Percentiles rank a stretch among this genome's conserved stretches.
phyloP scores from a whole-genome alignment of 2,797 vertebrate species.

The Channa striata region DNA sequence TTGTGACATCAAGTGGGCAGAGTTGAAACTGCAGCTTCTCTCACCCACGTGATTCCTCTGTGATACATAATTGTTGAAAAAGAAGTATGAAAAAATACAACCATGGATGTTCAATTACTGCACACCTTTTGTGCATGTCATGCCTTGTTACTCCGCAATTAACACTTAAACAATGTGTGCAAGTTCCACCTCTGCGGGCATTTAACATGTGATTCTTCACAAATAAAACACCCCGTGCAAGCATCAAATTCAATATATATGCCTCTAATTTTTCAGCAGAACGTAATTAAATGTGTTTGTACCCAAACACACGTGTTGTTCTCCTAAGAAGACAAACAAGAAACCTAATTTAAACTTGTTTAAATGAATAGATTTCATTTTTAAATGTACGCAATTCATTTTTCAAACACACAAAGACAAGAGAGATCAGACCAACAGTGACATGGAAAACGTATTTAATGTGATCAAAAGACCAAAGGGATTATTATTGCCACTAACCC shows the following conservation, averaged over 20 bases:
- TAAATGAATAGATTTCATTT: not conserved
- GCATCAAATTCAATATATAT: not conserved
- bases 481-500: conserved; percentile 7
- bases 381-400: not conserved
- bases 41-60: not conserved
- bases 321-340: too few species aligned
- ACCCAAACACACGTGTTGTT: not conserved
- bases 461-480: conserved; percentile 28
- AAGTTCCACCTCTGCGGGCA: not conserved
- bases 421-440: conserved; percentile 1
- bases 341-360: too few species aligned
- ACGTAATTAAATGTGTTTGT: not conserved
- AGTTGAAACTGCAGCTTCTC: conserved; percentile 74
- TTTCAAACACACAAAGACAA: not conserved
- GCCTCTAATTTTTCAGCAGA: not conserved
- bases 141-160: conserved; percentile 13
- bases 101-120: not conserved
- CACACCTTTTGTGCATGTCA: not conserved
- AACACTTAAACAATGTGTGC: conserved; percentile 12
- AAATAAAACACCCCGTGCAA: not conserved
- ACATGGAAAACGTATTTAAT: conserved; percentile 4
- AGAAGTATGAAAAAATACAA: not conserved
- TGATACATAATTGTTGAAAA: not conserved
- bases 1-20: conserved; percentile 87
- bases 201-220: not conserved